Conservation (phyloP, 2,888 invertebrate genomes). For the Pecten maximus region DNA sequence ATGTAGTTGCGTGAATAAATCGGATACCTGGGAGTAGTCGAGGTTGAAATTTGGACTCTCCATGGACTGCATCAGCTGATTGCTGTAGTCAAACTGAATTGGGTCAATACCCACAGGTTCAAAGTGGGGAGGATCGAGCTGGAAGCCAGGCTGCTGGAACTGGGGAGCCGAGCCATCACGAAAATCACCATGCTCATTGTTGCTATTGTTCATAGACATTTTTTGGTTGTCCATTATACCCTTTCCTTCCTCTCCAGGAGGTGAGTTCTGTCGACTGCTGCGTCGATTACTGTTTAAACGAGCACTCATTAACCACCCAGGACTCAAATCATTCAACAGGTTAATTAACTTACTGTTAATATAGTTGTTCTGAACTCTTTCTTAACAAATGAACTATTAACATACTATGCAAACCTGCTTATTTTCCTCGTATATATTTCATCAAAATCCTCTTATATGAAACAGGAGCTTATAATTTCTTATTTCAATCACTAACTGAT, state of each 20-base stretch:
- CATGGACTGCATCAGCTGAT: conserved; percentile 81
- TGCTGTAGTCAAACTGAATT: conserved; percentile 80
- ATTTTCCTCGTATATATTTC: no score
- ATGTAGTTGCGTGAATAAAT: no score
- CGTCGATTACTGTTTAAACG: conserved; percentile 77
- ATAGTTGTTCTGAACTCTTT: no score
- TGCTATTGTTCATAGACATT: conserved; percentile 48
- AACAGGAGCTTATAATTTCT: no score
- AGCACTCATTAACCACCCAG: neutral
- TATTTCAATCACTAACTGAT: no score
- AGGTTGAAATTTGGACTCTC: conserved; percentile 82
- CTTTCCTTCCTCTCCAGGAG: conserved; percentile 90
- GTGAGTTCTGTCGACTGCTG: conserved; percentile 95
- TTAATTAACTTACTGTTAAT: no score
- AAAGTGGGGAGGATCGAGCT: conserved; percentile 78
- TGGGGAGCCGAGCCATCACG: conserved; percentile 68
- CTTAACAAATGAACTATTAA: no score
- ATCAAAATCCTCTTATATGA: no score
- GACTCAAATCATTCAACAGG: neutral
- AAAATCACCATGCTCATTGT: conserved; percentile 68
- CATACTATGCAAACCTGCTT: no score
- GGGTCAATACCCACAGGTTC: conserved; percentile 82
- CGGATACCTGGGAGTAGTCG: conserved; percentile 81
- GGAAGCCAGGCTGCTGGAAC: conserved; percentile 73
- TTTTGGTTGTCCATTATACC: conserved; percentile 61